Base-by-base conservation (phyloP, 2,888 invertebrate genomes). In the Andrena praecox region DNA sequence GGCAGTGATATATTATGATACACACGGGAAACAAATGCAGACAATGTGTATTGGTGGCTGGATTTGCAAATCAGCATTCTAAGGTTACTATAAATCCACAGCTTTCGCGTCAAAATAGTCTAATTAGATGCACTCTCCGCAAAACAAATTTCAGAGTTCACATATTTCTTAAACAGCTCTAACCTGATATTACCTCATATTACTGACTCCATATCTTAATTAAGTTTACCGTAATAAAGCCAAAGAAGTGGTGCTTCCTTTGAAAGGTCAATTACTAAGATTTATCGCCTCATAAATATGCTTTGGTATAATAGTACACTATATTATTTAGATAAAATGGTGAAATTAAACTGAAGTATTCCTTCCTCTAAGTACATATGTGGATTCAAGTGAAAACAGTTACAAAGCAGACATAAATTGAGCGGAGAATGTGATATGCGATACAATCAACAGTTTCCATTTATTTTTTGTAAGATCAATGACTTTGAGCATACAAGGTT, bases 11-110 rank as follows among this genome's bases (percentile, higher is more conserved):
- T 87, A 82, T 89, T 82, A 77, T 84, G 79, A 82, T 85, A 89
- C 85, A 87, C 85, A 89, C 86, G 88, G 87, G 89, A 85, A 89
- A 90, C 80, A 93, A 94, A 95, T 95, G 95, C 95, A 95, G 95
- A 95, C 95, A 95, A 95, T 95, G 95, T 95, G 95, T 95, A 95
- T 94, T 95, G 95, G 95, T 95, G 95, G 95, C 95, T 95, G 91
- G 93, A 93, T 92, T 90, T 90, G 88, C 82, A 90, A 90, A 90
- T 91, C 91, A 89, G 91, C 91, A 89, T 89, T 86, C 77, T 85
- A 77, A 83, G 81, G 82, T 85, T 87, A 88, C 63, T 73, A 80
- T 64, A 79, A 79, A 80, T 82, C 79, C 76, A 76, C 67, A 85
- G 76, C 77, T 81, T 86, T 86, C 88, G 87, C 83, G 83, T 87